Evolutionary conservation across 2,113 vertebrate genomes (phyloP).

Genomic region (Hippopotamus amphibius): DNA sequence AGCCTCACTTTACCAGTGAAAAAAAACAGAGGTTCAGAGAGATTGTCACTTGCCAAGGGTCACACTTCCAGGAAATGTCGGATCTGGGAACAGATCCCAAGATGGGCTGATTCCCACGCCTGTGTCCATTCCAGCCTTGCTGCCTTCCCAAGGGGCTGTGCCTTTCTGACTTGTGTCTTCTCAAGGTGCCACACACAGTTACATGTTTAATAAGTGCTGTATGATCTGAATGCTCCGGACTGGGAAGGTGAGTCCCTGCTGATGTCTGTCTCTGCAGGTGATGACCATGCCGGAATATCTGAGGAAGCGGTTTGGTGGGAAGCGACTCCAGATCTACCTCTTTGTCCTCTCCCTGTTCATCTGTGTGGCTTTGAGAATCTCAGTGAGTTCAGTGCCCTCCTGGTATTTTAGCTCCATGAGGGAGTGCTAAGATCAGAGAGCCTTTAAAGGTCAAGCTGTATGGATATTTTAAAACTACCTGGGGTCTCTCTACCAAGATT

Average conservation of each 20-base stretch:
- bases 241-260: neutral
- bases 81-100: neutral
- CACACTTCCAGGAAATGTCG: neutral
- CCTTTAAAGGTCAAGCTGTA: neutral
- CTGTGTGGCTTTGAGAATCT: conserved; percentile 94
- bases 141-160: neutral
- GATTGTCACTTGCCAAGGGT: neutral
- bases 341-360: conserved; percentile 93
- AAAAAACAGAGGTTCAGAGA: neutral
- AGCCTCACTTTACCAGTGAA: neutral
- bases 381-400: conserved; percentile 88
- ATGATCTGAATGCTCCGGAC: accelerated
- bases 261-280: conserved; percentile 85
- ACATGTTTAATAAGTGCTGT: neutral
- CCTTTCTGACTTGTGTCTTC: neutral
- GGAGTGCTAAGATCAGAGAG: neutral
- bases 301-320: conserved; percentile 95
- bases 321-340: conserved; percentile 93
- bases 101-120: neutral
- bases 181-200: too few species aligned
- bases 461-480: neutral
- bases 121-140: neutral
- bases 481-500: neutral
- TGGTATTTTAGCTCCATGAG: neutral
- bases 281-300: conserved; percentile 97